Percentiles rank a stretch among this genome's conserved stretches.
Evolutionary conservation across 1,140 invertebrate species (phyloP).

Genomic region (Ceratina calcarata): DNA sequence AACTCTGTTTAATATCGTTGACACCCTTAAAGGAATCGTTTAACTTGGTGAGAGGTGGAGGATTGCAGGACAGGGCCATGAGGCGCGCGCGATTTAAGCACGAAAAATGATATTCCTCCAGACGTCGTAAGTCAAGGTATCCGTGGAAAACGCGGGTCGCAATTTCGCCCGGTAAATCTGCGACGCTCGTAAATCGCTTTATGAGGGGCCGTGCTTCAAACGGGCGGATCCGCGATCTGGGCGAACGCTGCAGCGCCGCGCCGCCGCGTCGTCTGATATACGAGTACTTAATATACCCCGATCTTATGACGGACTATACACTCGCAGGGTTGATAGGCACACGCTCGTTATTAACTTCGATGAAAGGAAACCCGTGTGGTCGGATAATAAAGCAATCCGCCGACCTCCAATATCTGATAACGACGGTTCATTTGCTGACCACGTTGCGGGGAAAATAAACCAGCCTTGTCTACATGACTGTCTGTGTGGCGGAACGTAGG

Average conservation of each 20-base stretch:
- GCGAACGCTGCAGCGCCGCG: not conserved
- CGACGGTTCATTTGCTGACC: slow-evolving; percentile 27
- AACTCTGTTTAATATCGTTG: no score
- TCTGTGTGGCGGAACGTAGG: no score
- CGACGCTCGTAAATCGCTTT: slow-evolving; percentile 65
- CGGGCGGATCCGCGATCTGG: not conserved
- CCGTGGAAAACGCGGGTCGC: slow-evolving; percentile 49
- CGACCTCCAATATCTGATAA: slow-evolving; percentile 21
- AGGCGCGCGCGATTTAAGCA: slow-evolving; percentile 47
- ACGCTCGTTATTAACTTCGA: slow-evolving; percentile 44
- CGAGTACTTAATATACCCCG: slow-evolving; percentile 48
- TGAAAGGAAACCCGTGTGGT: slow-evolving; percentile 15
- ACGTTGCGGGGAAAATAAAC: not conserved
- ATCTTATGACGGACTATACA: slow-evolving; percentile 43
- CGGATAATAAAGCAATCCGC: slow-evolving; percentile 22
- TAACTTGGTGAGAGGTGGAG: no score
- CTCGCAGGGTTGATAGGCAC: slow-evolving; percentile 39
- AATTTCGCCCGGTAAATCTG: slow-evolving; percentile 65
- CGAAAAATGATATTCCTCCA: slow-evolving; percentile 62
- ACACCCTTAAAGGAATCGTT: no score
- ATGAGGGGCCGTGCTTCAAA: slow-evolving; percentile 42
- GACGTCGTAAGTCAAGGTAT: slow-evolving; percentile 59
- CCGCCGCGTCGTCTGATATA: slow-evolving; percentile 24
- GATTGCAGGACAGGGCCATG: slow-evolving; percentile 15
- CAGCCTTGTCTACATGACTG: no score